phyloP scores from a whole-genome alignment of 2,113 vertebrate species.

The Rhombomys opimus region DNA sequence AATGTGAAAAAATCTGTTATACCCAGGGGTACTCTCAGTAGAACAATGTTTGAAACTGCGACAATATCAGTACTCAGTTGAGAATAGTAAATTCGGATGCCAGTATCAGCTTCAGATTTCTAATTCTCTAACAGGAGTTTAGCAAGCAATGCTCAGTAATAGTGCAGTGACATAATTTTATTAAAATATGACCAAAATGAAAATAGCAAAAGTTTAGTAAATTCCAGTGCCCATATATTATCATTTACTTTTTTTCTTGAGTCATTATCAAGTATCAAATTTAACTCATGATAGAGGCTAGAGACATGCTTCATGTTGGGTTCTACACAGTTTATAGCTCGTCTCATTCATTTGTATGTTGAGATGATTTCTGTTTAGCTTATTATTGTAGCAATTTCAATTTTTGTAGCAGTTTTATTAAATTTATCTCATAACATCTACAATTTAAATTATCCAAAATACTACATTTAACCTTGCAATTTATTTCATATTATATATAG shows the following conservation, averaged over 20 bases:
- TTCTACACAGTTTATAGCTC: not conserved
- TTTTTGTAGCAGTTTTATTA: not conserved
- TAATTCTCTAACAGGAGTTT: constrained; percentile 32
- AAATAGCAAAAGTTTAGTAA: not conserved
- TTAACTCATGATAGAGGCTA: not conserved
- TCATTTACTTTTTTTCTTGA: not conserved
- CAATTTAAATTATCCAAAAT: too few relatives aligned
- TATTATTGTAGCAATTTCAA: not conserved
- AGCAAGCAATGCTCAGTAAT: not conserved
- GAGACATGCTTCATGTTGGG: not conserved
- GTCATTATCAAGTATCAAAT: not conserved
- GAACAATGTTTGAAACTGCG: not conserved
- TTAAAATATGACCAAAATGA: constrained; percentile 8
- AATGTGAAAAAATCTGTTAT: not conserved
- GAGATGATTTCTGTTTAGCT: not conserved
- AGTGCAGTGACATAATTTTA: not conserved
- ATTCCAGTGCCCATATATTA: not conserved
- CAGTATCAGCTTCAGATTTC: constrained; percentile 36
- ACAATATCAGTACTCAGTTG: not conserved
- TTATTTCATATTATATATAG: too few relatives aligned
- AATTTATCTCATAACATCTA: too few relatives aligned
- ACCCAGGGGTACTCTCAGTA: not conserved
- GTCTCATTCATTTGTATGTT: not conserved
- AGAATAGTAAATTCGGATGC: constrained; percentile 10
- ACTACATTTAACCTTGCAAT: too few relatives aligned